A percentile compares a stretch with the other conserved stretches of the same genome.
Evolutionary conservation across 2,113 vertebrate genomes (phyloP).

Genomic region (human (Homo sapiens)): DNA sequence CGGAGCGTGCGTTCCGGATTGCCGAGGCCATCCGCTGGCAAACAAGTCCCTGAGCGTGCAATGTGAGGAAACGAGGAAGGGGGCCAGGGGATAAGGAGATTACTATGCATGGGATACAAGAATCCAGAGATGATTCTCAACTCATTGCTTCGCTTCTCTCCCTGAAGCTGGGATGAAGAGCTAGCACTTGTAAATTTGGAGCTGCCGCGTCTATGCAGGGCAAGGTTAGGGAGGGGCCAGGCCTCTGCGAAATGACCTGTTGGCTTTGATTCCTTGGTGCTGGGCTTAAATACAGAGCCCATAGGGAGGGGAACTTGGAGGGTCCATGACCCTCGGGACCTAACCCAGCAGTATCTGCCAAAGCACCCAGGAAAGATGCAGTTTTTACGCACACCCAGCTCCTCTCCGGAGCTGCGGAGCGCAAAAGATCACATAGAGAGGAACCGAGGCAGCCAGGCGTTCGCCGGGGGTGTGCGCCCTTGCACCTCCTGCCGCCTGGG

Average conservation of each 20-base stretch:
- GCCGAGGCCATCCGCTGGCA: neutral
- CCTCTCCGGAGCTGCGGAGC: neutral
- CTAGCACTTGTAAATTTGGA: slow-evolving; percentile 12
- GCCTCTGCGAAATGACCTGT: neutral
- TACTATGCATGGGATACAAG: neutral
- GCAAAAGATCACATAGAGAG: neutral
- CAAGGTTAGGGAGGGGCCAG: neutral
- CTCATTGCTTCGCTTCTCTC: neutral
- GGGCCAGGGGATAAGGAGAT: neutral
- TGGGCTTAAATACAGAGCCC: neutral
- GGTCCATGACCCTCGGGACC: neutral
- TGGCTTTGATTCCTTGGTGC: neutral
- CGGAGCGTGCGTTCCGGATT: neutral
- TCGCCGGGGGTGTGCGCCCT: neutral
- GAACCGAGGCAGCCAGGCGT: neutral
- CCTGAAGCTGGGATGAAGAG: neutral
- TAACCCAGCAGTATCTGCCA: neutral
- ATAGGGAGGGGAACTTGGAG: neutral
- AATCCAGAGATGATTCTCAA: neutral
- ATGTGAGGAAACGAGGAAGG: neutral
- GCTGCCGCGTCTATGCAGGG: neutral
- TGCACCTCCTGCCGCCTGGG: neutral
- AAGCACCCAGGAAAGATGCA: slow-evolving; percentile 9
- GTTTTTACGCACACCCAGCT: neutral
- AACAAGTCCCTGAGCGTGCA: neutral